Evolutionary conservation across 1,140 invertebrate species (phyloP), one percentile per base, ranked within the genome.

Genomic region (Conopomorpha cramerella): DNA sequence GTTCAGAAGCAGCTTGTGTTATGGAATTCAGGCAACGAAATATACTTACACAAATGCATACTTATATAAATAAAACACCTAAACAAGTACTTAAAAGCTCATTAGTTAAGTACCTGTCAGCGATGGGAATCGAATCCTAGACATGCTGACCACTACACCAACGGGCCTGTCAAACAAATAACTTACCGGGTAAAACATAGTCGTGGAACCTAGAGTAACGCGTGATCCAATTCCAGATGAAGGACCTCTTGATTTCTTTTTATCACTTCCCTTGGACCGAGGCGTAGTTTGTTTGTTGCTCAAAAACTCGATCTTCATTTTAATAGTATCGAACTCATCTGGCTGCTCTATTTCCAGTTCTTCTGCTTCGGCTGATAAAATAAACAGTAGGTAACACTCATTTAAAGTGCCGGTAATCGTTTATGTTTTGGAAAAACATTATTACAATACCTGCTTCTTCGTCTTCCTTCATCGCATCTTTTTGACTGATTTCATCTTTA

Each of bases 221-320:
- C 62, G 55, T 2, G 61, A 64, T 3, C 42, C 41, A 3, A 63
- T 13, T 3, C 62, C 63, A 3, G 66, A 59, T 13, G 39, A 51
- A 2, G 57, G 40, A 7, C 56, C 51, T 36, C 36, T 56, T 43
- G 63, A 66, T 36, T 68, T 68, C 38, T 68, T 74, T 30, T 71
- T 76, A 13, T 65, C 59, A 29, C 49, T 50, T 3, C 36, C 43
- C 50, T 63, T 74, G n/a, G 63, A 66, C 15, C 53, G 51, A 7
- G 67, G 60, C 3, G 71, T 62, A 7, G 39, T 42, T 51, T 58
- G 70, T 31, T 45, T 57, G 18, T 38, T 56, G 1, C 50, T 50
- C 36, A 72, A 36, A 45, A 39, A 51, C 23, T 58, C 44, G 16
- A 76, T 45, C 44, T 71, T 76, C 31, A 53, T 64, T 19, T 39